A percentile compares a stretch with the other conserved stretches of the same genome.
phyloP scores from a whole-genome alignment of 1,140 invertebrate species.

The Trypoxylus dichotomus region DNA sequence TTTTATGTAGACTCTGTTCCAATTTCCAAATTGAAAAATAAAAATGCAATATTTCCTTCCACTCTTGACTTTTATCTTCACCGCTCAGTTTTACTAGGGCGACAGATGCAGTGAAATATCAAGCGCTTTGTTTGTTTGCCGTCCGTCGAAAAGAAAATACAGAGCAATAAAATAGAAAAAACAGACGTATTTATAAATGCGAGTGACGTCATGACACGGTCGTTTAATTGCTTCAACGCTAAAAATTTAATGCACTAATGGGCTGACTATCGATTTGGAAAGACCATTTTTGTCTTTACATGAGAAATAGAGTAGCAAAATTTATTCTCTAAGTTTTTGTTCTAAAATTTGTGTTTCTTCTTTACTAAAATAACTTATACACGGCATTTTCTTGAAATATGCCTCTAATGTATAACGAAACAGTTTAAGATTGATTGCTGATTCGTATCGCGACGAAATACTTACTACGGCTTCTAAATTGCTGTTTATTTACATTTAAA shows the following conservation, averaged over 20 bases:
- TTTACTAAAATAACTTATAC: no score
- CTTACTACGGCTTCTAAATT: no score
- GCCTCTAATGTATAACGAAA: no score
- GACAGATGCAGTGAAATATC: slow-evolving; percentile 4
- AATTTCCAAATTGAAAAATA: slow-evolving; percentile 7
- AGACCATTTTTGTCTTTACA: background rate
- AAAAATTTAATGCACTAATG: background rate
- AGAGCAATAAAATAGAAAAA: background rate
- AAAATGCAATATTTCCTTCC: background rate
- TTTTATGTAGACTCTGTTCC: background rate
- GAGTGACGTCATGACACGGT: background rate
- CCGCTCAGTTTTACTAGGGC: background rate
- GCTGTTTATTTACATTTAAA: no score
- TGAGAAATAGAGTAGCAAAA: no score
- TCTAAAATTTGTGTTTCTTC: no score
- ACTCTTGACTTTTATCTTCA: background rate
- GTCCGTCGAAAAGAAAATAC: background rate
- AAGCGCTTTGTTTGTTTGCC: background rate
- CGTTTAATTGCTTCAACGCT: background rate
- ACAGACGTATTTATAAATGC: background rate
- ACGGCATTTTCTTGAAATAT: no score
- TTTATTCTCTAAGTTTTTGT: no score
- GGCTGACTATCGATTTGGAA: background rate
- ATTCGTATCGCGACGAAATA: no score
- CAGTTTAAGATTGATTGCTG: no score